phyloP scores from a whole-genome alignment of 1,140 invertebrate genomes.

The Geopemphigus sp. region DNA sequence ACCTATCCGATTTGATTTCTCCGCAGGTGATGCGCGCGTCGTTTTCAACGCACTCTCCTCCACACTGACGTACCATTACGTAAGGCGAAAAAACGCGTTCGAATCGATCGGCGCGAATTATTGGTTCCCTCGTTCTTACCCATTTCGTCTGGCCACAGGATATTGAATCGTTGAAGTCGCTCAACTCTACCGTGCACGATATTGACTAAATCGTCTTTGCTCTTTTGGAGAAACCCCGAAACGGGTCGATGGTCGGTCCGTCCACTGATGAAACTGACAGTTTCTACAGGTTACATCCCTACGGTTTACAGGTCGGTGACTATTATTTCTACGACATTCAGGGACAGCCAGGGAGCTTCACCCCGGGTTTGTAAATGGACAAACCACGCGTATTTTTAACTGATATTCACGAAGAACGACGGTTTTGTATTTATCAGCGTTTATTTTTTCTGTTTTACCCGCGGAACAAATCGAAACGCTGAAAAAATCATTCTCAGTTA shows the following conservation, averaged over 20 bases:
- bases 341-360: conserved; percentile 65
- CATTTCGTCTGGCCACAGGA: not conserved
- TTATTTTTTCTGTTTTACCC: not conserved
- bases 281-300: conserved; percentile 78
- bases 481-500: conserved; percentile 23
- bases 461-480: conserved; percentile 7
- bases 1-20: conserved; percentile 51
- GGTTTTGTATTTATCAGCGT: no score
- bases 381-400: no score
- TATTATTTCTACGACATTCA: conserved; percentile 78
- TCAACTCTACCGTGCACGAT: conserved; percentile 76
- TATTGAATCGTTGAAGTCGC: conserved; percentile 31
- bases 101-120: no score
- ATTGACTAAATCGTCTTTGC: conserved; percentile 91
- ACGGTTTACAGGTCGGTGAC: conserved; percentile 78
- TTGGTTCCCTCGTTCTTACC: no score
- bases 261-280: conserved; percentile 89
- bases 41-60: no score
- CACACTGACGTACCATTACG: no score
- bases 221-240: conserved; percentile 77
- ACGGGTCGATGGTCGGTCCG: conserved; percentile 77
- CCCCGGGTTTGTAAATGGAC: conserved; percentile 63
- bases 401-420: no score
- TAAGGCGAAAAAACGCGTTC: no score
- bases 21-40: not conserved